A percentile compares a stretch with the other conserved stretches of the same genome.
Evolutionary conservation across 2,797 vertebrate species (phyloP).

Genomic region (Hydrocynus forskahlii): DNA sequence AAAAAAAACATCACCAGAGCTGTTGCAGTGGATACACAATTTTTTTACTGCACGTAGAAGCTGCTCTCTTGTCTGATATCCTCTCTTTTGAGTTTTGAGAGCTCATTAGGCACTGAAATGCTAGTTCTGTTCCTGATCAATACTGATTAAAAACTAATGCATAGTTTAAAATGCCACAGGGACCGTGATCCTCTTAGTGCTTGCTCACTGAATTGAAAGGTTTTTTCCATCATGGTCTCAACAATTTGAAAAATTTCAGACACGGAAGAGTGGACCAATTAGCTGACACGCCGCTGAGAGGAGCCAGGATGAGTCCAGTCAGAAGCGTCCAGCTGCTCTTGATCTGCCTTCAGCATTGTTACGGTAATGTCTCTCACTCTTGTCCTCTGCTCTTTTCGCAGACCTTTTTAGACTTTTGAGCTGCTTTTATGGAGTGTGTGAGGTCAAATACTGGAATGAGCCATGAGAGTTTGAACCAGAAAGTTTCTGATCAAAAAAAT

Average conservation of each 20-base stretch:
- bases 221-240: neutral
- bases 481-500: neutral
- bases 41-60: slow-evolving; percentile 4
- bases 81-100: neutral
- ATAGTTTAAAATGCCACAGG: neutral
- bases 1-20: slow-evolving; percentile 40
- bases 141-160: slow-evolving; percentile 1
- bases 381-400: neutral
- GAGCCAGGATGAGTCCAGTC: slow-evolving; percentile 39
- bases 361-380: slow-evolving; percentile 41
- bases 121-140: neutral
- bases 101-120: neutral
- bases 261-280: neutral
- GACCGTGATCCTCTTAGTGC: neutral
- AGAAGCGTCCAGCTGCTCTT: slow-evolving; percentile 33
- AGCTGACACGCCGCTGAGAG: slow-evolving; percentile 6
- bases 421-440: neutral
- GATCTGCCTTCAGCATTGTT: slow-evolving; percentile 38
- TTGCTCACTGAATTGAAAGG: neutral
- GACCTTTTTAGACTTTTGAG: neutral
- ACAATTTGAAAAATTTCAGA: slow-evolving; percentile 16
- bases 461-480: neutral
- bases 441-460: neutral
- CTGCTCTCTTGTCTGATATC: slow-evolving; percentile 4
- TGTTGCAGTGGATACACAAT: slow-evolving; percentile 18